A percentile compares a stretch with the other conserved stretches of the same genome.
Conservation (phyloP, 2,888 invertebrate genomes). For the Apamea anceps region DNA sequence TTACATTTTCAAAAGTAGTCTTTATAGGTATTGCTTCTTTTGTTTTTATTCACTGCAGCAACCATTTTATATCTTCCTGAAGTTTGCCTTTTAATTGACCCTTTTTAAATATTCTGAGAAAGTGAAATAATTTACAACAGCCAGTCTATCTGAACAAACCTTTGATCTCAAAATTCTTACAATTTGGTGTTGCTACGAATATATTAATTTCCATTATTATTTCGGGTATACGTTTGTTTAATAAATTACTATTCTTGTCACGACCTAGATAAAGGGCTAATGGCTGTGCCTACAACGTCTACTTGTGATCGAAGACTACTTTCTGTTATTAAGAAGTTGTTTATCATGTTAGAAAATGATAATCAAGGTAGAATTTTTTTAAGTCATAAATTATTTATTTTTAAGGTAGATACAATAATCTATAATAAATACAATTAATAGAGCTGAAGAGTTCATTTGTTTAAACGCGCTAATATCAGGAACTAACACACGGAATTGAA, state of each 20-base stretch:
- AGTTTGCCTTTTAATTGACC: background rate
- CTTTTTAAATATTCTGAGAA: background rate
- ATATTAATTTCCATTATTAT: background rate
- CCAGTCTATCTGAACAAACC: background rate
- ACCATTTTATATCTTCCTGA: background rate
- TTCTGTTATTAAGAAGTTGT: background rate
- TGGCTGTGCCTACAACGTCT: background rate
- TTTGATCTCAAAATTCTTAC: constrained; percentile 21
- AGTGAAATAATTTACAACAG: background rate
- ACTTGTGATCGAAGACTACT: background rate
- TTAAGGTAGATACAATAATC: no score
- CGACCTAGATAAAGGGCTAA: background rate
- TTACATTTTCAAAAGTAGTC: background rate
- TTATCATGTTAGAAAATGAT: background rate
- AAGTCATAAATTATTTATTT: no score
- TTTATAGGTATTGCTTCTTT: background rate
- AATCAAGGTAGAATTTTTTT: background rate
- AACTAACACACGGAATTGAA: no score
- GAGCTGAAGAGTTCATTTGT: no score
- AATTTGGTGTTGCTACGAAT: background rate
- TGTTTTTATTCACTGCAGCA: background rate
- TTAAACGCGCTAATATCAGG: no score
- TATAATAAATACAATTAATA: no score
- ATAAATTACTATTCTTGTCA: background rate
- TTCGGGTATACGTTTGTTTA: background rate